Percentiles rank a stretch among this genome's conserved stretches.
Evolutionary conservation across 1,140 invertebrate species (phyloP).

Genomic region (Drosophila littoralis): DNA sequence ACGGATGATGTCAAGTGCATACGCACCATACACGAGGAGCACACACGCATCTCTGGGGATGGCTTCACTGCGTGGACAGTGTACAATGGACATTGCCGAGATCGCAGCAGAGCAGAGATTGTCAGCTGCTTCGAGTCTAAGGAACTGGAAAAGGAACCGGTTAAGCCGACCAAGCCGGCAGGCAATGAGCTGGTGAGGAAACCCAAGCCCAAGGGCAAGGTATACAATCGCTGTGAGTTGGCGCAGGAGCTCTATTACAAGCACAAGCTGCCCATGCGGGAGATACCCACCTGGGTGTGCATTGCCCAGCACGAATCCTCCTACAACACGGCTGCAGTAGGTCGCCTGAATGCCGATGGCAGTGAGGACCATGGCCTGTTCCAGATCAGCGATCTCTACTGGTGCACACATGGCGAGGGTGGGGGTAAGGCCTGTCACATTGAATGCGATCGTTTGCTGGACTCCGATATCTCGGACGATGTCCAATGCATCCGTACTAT

Average conservation of each 20-base stretch:
- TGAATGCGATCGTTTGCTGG: slow-evolving; percentile 86
- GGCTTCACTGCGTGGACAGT: slow-evolving; percentile 89
- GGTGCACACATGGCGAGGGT: slow-evolving; percentile 86
- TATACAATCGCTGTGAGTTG: slow-evolving; percentile 88
- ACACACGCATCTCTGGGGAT: slow-evolving; percentile 87
- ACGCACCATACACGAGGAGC: slow-evolving; percentile 87
- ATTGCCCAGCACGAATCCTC: slow-evolving; percentile 89
- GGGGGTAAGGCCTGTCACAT: slow-evolving; percentile 87
- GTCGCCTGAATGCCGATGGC: slow-evolving; percentile 85
- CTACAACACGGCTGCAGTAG: slow-evolving; percentile 88
- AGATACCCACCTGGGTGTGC: slow-evolving; percentile 90
- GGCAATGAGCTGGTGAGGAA: not conserved
- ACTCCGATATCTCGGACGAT: slow-evolving; percentile 89
- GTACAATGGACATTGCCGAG: slow-evolving; percentile 59
- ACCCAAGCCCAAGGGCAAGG: slow-evolving; percentile 81
- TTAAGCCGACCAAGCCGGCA: not conserved
- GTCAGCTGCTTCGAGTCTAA: slow-evolving; percentile 54
- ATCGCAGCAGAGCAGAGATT: slow-evolving; percentile 45
- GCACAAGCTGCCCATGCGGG: slow-evolving; percentile 85
- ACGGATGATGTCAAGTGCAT: slow-evolving; percentile 88
- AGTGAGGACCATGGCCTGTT: slow-evolving; percentile 89
- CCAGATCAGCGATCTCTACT: slow-evolving; percentile 90
- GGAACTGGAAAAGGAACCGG: not conserved
- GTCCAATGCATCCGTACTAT: slow-evolving; percentile 87
- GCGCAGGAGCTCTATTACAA: slow-evolving; percentile 86